These are phyloP conservation scores for Trinorchestia longiramus DNA, from an alignment of 1,140 invertebrate genomes.

Conservation along the genomic window DNA sequence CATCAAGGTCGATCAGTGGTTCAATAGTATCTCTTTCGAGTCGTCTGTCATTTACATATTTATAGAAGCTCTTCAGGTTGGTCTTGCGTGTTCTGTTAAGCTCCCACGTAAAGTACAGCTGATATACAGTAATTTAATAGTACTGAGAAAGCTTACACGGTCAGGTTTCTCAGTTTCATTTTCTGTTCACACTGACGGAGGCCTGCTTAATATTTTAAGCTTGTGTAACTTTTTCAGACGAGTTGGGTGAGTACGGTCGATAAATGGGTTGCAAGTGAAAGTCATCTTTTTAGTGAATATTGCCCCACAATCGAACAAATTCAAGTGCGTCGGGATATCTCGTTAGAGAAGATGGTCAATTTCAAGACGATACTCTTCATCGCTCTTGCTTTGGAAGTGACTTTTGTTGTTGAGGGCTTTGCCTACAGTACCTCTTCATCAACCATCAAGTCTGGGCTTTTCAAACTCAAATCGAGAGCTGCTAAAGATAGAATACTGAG, in stretches of 20 bases:
- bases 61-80: too few relatives aligned
- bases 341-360: neutral
- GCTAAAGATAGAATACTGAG: neutral
- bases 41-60: too few relatives aligned
- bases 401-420: neutral
- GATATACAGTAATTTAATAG: too few relatives aligned
- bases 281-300: neutral
- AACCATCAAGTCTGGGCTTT: neutral
- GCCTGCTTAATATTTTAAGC: too few relatives aligned
- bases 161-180: too few relatives aligned
- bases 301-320: neutral
- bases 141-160: too few relatives aligned
- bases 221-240: too few relatives aligned
- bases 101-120: too few relatives aligned
- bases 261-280: neutral
- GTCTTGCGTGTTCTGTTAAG: too few relatives aligned
- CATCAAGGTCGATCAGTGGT: too few relatives aligned
- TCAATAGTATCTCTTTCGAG: too few relatives aligned
- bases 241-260: neutral
- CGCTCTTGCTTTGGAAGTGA: neutral
- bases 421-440: neutral
- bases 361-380: neutral
- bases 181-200: too few relatives aligned
- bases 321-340: neutral
- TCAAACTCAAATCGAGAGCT: neutral